Base-by-base conservation (phyloP, 2,797 vertebrate species). In the Crax fasciolata region DNA sequence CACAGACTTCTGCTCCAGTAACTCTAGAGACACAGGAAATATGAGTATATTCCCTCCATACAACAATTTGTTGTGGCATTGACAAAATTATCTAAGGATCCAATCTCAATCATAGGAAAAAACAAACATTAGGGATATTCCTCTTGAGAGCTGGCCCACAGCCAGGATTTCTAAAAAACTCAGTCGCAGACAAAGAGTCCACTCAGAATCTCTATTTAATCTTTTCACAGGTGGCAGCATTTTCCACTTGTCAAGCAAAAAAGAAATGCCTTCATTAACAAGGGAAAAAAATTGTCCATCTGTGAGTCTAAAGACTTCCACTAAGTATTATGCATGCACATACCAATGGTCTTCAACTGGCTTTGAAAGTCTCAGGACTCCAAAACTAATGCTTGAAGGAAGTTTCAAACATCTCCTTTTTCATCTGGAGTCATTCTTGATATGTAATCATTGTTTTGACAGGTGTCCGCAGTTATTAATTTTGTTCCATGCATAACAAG, bases 1-100 rank as follows among this genome's bases (percentile, higher is more conserved):
- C 63, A 62, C 90, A 95, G 78, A 32, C 20, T 71, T 74, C 25
- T 86, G 78, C 80, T 92, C 66, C 65, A 72, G 32, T 81, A 66
- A 59, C 87, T 94, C 93, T 81, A 74, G 90, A 95, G 94, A 88
- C 67, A 13, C 2, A 82, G 76, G 87, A 94, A 95, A 96, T 59
- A 76, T 19, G 76, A 96, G 67, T 66, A 67, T 46, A 7, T 93
- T 84, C 62, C 90, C 67, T 76, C 83, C 44, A 48, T 62, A 57
- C 89, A 80, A 83, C 73, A 90, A 93, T 23, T 92, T 95, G 92
- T 96, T 96, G 90, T 96, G 94, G 81, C 75, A 80, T 86, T 89
- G 80, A 96, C 76, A 96, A 58, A 93, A 63, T 92, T 96, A 94
- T 97, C 93, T 90, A 79, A 95, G 58, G 74, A 86, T 93, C 70